Evolutionary conservation across 2,113 vertebrate genomes (phyloP).

Genomic region (Girardinichthys multiradiatus): DNA sequence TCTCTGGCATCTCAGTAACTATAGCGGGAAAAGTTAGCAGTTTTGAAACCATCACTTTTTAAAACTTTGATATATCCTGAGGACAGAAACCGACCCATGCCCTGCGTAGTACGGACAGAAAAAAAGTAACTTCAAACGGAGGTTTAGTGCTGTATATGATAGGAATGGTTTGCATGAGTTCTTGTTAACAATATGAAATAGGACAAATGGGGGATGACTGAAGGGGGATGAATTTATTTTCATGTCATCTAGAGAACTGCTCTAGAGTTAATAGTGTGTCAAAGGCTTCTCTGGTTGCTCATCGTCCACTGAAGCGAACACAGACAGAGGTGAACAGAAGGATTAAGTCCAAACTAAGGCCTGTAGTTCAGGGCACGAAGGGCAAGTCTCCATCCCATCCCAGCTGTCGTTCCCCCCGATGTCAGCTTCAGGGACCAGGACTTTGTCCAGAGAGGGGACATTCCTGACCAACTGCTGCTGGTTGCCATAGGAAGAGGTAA

Average conservation of each 20-base stretch:
- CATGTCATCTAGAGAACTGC: constrained; percentile 22
- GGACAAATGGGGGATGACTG: too few species aligned
- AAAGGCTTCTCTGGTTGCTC: constrained; percentile 48
- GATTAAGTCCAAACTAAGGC: constrained; percentile 67
- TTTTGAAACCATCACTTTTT: too few species aligned
- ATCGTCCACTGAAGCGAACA: constrained; percentile 56
- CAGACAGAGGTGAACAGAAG: constrained; percentile 59
- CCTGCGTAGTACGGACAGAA: too few species aligned
- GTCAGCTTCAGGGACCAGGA: constrained; percentile 83
- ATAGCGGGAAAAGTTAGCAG: too few species aligned
- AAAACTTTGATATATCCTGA: too few species aligned
- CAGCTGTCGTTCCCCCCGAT: constrained; percentile 74
- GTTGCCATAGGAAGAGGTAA: constrained; percentile 95
- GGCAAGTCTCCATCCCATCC: constrained; percentile 69
- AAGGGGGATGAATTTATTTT: constrained; percentile 30
- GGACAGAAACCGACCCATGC: too few species aligned
- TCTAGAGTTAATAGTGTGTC: constrained; percentile 55
- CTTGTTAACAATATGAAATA: too few species aligned
- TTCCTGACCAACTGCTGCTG: constrained; percentile 90
- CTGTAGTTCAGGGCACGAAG: constrained; percentile 50
- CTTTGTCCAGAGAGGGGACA: constrained; percentile 94
- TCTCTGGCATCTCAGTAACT: too few species aligned
- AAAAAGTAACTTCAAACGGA: too few species aligned
- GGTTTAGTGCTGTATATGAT: too few species aligned
- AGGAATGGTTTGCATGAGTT: too few species aligned